Percentiles rank a stretch among this genome's conserved stretches.
These are phyloP conservation scores for Ectobius pallidus DNA, from an alignment of 2,888 invertebrate species.

Conservation along the genomic window DNA sequence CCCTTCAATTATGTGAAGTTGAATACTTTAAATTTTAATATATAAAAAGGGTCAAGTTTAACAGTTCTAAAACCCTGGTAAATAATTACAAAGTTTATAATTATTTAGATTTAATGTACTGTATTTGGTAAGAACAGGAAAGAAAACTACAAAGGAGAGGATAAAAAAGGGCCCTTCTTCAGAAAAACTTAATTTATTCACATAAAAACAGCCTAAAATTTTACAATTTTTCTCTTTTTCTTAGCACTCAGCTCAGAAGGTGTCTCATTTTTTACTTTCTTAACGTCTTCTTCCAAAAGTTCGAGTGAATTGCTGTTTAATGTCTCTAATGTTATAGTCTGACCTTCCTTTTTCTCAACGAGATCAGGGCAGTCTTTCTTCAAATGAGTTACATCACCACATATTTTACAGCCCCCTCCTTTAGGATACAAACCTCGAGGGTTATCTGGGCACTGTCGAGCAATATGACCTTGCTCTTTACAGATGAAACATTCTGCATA, in stretches of 20 bases:
- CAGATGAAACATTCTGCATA: conserved; percentile 91
- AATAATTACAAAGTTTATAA: too few relatives aligned
- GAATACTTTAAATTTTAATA: too few relatives aligned
- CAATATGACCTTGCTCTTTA: conserved; percentile 84
- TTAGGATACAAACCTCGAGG: conserved; percentile 85
- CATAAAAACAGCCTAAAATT: too few relatives aligned
- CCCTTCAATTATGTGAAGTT: too few relatives aligned
- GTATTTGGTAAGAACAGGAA: too few relatives aligned
- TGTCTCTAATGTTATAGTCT: conserved; percentile 58
- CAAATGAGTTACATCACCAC: conserved; percentile 85
- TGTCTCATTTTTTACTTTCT: conserved; percentile 22
- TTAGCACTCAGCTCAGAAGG: background rate
- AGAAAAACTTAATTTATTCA: too few relatives aligned
- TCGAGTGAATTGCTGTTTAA: conserved; percentile 55
- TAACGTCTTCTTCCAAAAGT: conserved; percentile 51
- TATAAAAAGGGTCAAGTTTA: too few relatives aligned
- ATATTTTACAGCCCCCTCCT: conserved; percentile 80
- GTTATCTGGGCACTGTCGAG: conserved; percentile 88
- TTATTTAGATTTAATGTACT: too few relatives aligned
- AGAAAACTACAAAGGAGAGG: too few relatives aligned
- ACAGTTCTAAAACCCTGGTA: too few relatives aligned
- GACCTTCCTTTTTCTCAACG: conserved; percentile 56
- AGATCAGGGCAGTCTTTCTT: conserved; percentile 78
- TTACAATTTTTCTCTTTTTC: background rate
- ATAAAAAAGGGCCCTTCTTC: too few relatives aligned